Conservation (phyloP, 2,888 invertebrate genomes). For the Chymomyza caudatula region DNA sequence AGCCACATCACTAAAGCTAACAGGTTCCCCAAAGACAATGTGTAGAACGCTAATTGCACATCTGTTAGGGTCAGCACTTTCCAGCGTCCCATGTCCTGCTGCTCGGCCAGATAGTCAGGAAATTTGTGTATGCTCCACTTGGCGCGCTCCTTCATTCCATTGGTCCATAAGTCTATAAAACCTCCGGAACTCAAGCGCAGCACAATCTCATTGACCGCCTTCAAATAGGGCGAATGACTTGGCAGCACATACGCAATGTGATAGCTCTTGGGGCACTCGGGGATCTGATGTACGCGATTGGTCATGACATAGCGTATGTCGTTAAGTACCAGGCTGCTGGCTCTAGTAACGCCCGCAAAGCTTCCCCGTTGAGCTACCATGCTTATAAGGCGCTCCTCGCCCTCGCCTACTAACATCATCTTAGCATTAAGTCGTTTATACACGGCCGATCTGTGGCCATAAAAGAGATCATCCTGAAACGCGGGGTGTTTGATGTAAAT, state of each 20-base stretch:
- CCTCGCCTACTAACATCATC: constrained; percentile 63
- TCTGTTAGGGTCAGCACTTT: constrained; percentile 74
- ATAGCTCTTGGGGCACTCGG: constrained; percentile 77
- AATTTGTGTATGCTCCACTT: constrained; percentile 58
- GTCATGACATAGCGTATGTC: constrained; percentile 71
- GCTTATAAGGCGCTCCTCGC: constrained; percentile 63
- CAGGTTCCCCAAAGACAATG: constrained; percentile 68
- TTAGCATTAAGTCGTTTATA: constrained; percentile 69
- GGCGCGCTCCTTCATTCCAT: constrained; percentile 65
- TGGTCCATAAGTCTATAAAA: constrained; percentile 75
- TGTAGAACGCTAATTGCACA: constrained; percentile 76
- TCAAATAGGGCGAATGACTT: constrained; percentile 70
- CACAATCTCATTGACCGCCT: constrained; percentile 68
- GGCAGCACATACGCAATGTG: constrained; percentile 74
- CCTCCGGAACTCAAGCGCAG: constrained; percentile 72
- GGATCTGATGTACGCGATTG: constrained; percentile 72
- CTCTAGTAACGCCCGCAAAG: constrained; percentile 73
- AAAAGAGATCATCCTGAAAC: constrained; percentile 77
- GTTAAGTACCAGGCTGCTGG: constrained; percentile 64
- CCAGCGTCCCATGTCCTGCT: constrained; percentile 56
- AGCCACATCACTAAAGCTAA: constrained; percentile 46
- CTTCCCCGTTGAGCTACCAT: constrained; percentile 58
- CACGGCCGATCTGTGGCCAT: constrained; percentile 68
- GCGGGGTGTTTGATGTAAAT: constrained; percentile 77
- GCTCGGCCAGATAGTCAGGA: constrained; percentile 52